Evolutionary conservation across 2,888 invertebrate species (phyloP), one percentile per base, ranked within the genome.

Genomic region (Leptothorax acervorum): DNA sequence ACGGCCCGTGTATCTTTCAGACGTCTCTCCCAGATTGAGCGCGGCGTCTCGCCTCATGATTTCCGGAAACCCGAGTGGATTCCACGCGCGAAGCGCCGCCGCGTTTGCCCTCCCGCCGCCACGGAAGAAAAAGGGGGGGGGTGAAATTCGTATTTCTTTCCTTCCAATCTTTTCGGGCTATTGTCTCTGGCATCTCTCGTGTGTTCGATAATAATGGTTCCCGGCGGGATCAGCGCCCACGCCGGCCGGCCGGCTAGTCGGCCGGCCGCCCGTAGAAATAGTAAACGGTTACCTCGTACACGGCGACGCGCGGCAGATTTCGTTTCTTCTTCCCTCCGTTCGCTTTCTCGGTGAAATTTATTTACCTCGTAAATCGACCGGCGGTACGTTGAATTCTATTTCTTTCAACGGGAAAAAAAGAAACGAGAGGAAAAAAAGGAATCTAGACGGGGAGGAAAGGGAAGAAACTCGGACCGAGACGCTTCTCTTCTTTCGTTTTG

Each of bases 281-380:
- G 73, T 57, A 65, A 66, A 85, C 53, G 45, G 42, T 45, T 45
- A 23, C 45, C 74, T 35, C 62, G 55, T 39, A 23, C n/a, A 45
- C 28, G n/a, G 11, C 73, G 42, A 65, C 23, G 42, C 18, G 57
- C 53, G 65, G 79, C 60, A 71, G 75, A 89, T 86, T 84, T 66
- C 83, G 79, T 85, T 87, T 86, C 75, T 73, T 23, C 45, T 18
- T 28, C 48, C 23, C 35, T 12, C 28, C 18, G 8, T 42, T 42
- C 18, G 8, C n/a, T n/a, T 42, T 42, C 73, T 8, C 71, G 81
- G 35, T 23, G 73, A 86, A 88, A 89, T 88, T 89, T 89, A 89
- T 89, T 89, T 87, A 90, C 73, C 87, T 88, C 87, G 88, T 89
- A 89, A 90, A 90, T 89, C 88, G 87, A 39, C 79, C 55, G 62